Conservation (phyloP, 2,797 vertebrate genomes). For the Caiman crocodilus region DNA sequence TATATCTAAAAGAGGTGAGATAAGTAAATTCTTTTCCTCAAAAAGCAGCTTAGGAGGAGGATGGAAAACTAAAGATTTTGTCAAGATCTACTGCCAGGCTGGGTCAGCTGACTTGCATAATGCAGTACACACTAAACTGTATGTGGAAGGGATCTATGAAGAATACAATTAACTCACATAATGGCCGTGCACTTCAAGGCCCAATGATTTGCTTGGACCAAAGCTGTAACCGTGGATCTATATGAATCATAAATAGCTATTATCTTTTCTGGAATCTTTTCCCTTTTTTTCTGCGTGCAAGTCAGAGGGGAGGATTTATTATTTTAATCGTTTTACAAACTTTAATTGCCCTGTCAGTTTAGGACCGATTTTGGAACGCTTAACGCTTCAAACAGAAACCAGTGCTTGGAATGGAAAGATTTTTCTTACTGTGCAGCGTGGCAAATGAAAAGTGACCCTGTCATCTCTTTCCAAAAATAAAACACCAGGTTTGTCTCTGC, state of each 20-base stretch:
- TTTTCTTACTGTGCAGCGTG: not conserved
- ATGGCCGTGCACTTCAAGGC: constrained; percentile 34
- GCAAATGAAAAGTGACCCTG: not conserved
- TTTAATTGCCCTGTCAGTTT: not conserved
- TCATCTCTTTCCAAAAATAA: not conserved
- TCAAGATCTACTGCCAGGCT: constrained; percentile 15
- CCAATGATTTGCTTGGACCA: constrained; percentile 1
- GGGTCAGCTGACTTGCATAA: constrained; percentile 63
- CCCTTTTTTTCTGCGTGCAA: not conserved
- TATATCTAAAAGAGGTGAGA: not conserved
- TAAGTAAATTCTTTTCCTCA: not conserved
- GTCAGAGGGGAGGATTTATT: not conserved
- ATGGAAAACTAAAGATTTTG: constrained; percentile 49
- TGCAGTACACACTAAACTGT: constrained; percentile 47
- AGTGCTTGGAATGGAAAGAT: not conserved
- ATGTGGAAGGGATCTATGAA: constrained; percentile 41
- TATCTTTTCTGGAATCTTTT: not conserved
- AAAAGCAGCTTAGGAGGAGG: constrained; percentile 1
- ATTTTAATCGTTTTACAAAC: not conserved
- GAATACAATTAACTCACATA: constrained; percentile 36
- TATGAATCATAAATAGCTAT: not conserved
- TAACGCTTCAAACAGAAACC: not conserved
- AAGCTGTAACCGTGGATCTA: not conserved
- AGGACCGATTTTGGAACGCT: not conserved
- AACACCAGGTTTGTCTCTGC: not conserved